Base-by-base conservation (phyloP, 2,113 vertebrate genomes). In the Neopipo cinnamomea region DNA sequence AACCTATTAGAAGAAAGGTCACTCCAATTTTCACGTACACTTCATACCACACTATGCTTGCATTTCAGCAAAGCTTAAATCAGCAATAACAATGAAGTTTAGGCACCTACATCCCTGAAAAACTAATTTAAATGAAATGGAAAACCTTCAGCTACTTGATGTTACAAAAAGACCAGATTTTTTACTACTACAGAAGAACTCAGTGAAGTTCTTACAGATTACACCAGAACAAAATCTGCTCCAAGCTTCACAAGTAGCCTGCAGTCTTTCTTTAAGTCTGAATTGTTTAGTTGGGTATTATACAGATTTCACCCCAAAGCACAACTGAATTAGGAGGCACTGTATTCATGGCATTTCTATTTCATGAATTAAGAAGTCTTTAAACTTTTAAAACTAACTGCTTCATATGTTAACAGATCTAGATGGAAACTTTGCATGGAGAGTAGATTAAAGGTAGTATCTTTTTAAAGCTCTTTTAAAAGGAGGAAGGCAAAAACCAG, bases 1-100 rank as follows among this genome's bases (percentile, higher is more conserved):
- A 93, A 91, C 76, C 77, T 81, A 58, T 68, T 93, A 82, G 89
- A 94, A 89, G 46, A 95, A 96, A 96, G 80, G 93, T 91, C 92
- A 93, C 25, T 39, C 66, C 62, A 91, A 85, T 93, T 84, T 92
- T 91, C 80, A 86, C 0, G 0, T 58, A 79, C 44, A 52, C 56
- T 90, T 78, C 37, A 56, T 22, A 63, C 31, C 31, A 82, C 22
- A 39, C 9, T 66, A 30, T 31, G 41, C 35, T 72, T 84, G 77
- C 66, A 89, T 87, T 89, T 92, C 77, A 93, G 61, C 62, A 77
- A 58, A 61, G 79, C 65, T 93, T 84, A 82, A 82, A 75, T 94
- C 80, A 95, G 66, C 80, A 93, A 50, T 58, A 92, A 65, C 31
- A 82, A 86, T 68, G 44, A 95, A 81, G 37, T 67, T 63, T 24